These are phyloP conservation scores for Halisarca cf. caerulea DNA, from an alignment of 37 sponge, comb jelly and placozoan genomes.

Conservation along the genomic window DNA sequence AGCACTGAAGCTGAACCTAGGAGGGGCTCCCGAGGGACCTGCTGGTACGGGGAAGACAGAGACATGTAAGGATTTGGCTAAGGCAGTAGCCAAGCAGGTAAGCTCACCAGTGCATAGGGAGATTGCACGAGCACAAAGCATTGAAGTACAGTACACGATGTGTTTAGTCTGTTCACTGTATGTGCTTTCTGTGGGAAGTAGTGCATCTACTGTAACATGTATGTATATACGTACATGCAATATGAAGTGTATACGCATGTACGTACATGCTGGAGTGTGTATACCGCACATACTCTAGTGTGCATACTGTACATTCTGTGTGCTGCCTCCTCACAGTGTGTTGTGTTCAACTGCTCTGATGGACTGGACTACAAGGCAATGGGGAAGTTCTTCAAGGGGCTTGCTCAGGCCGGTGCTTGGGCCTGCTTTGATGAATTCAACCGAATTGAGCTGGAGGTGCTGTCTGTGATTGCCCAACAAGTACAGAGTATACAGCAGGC, in stretches of 20 bases:
- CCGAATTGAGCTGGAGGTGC: slow-evolving; percentile 94
- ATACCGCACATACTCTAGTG: neutral
- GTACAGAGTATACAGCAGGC: slow-evolving; percentile 92
- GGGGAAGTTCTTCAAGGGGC: slow-evolving; percentile 99
- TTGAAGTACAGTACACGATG: too few relatives aligned
- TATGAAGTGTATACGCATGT: neutral
- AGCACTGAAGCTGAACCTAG: slow-evolving; percentile 94
- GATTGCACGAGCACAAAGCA: too few relatives aligned
- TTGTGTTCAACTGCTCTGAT: slow-evolving; percentile 99
- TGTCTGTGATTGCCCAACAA: slow-evolving; percentile 98
- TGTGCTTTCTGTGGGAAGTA: too few relatives aligned
- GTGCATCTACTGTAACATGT: too few relatives aligned
- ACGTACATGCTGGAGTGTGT: neutral
- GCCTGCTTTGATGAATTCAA: slow-evolving; percentile 99
- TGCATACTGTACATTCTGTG: neutral
- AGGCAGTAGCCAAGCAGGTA: slow-evolving; percentile 99
- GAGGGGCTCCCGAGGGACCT: slow-evolving; percentile 98
- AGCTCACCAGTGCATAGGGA: too few relatives aligned
- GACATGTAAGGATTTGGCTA: slow-evolving; percentile 97
- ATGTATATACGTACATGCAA: slow-evolving; percentile 30
- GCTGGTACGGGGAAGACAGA: slow-evolving; percentile 97
- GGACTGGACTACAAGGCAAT: slow-evolving; percentile 99
- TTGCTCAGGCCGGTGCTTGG: slow-evolving; percentile 99
- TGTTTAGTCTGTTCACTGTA: too few relatives aligned
- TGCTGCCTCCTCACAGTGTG: slow-evolving; percentile 61